Percentiles rank a stretch among this genome's conserved stretches.
Conservation (phyloP, 2,797 vertebrate species). For the Darevskia mixta region DNA sequence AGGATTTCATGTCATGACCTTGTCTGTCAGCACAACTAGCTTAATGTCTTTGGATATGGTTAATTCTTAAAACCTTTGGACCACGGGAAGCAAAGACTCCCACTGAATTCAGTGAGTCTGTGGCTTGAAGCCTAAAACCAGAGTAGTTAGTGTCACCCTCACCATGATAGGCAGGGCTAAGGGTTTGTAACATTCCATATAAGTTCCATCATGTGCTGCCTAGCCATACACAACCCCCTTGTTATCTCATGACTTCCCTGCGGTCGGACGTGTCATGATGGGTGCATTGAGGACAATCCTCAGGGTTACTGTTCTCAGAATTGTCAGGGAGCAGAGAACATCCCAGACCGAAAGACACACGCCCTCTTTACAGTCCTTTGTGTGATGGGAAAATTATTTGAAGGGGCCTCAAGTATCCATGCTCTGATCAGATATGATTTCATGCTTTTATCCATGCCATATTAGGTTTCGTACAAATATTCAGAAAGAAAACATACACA, state of each 20-base stretch:
- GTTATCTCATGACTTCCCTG: background rate
- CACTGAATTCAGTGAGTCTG: too few species aligned
- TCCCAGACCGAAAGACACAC: background rate
- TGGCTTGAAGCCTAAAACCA: background rate
- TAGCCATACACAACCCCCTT: background rate
- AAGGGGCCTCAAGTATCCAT: background rate
- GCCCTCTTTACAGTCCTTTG: background rate
- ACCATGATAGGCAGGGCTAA: background rate
- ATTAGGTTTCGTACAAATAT: slow-evolving; percentile 8
- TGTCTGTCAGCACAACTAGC: background rate
- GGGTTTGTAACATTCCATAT: background rate
- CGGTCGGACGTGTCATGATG: background rate
- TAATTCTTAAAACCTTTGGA: background rate
- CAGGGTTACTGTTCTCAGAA: background rate
- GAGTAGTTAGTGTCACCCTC: background rate
- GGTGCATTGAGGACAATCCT: background rate
- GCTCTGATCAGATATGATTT: slow-evolving; percentile 1
- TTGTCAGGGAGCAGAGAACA: background rate
- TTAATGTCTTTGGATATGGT: background rate
- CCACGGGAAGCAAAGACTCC: background rate
- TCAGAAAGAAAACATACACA: slow-evolving; percentile 23
- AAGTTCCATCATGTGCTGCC: background rate
- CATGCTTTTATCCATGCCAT: background rate
- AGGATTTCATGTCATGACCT: background rate
- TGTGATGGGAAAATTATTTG: background rate